These are phyloP conservation scores for Cnemophilus loriae DNA, from an alignment of 2,113 vertebrate genomes.

Conservation along the genomic window DNA sequence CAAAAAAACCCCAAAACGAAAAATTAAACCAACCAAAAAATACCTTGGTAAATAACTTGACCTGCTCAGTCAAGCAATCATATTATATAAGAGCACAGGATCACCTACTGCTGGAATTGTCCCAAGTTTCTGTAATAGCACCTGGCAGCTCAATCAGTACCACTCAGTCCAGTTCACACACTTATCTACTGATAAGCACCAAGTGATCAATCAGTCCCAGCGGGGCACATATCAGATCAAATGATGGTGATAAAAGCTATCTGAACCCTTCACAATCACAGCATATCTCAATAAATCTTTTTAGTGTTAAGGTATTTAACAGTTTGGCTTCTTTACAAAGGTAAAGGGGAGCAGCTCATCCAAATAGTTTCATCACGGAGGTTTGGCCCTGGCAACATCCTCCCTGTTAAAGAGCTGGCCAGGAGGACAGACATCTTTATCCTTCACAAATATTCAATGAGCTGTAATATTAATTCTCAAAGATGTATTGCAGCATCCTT, in stretches of 20 bases:
- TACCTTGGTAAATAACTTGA: background rate
- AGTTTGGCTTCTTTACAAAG: background rate
- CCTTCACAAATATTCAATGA: background rate
- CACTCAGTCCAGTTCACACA: background rate
- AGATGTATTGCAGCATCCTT: background rate
- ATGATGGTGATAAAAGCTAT: background rate
- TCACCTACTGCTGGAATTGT: background rate
- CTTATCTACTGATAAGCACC: background rate
- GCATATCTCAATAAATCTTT: background rate
- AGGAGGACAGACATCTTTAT: background rate
- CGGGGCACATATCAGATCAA: background rate
- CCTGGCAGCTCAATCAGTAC: slow-evolving; percentile 17
- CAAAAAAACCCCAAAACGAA: background rate
- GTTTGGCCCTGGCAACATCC: background rate
- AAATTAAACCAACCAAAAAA: background rate
- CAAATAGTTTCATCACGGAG: background rate
- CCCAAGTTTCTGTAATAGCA: background rate
- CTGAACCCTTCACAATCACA: background rate
- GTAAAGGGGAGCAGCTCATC: background rate
- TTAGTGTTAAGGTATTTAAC: background rate
- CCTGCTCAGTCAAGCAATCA: background rate
- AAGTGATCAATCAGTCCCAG: background rate
- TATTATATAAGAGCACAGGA: background rate
- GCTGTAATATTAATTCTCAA: background rate
- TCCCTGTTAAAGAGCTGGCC: background rate